These are phyloP conservation scores for Paradoxurus hermaphroditus DNA, from an alignment of 2,113 vertebrate species.

Conservation along the genomic window DNA sequence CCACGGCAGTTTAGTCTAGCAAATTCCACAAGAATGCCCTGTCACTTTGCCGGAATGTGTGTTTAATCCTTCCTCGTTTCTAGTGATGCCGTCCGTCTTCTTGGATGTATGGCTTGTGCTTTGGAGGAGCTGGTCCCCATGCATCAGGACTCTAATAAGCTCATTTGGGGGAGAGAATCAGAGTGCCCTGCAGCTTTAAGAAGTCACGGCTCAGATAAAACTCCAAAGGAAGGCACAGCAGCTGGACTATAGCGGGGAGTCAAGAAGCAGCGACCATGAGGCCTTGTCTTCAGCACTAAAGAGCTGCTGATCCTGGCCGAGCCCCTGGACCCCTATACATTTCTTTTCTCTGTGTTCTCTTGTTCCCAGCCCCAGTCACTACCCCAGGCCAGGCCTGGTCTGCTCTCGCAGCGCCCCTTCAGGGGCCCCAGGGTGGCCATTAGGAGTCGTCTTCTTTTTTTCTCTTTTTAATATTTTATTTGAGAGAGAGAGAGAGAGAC, in stretches of 20 bases:
- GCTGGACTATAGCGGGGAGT: rapidly evolving
- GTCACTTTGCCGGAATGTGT: constrained; percentile 35
- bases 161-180: background rate
- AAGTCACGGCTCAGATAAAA: background rate
- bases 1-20: constrained; percentile 52
- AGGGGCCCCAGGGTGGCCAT: background rate
- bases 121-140: background rate
- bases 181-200: background rate
- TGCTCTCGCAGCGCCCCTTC: background rate
- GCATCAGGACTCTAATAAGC: background rate
- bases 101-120: background rate
- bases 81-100: background rate
- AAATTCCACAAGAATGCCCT: background rate
- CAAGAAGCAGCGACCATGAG: too few relatives aligned
- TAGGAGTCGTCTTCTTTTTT: background rate
- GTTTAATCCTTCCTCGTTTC: constrained; percentile 18
- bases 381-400: background rate
- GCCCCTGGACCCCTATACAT: background rate
- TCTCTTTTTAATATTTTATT: too few relatives aligned
- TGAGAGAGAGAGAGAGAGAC: too few relatives aligned
- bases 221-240: background rate
- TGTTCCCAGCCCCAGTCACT: background rate
- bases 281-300: rapidly evolving
- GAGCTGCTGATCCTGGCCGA: background rate
- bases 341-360: background rate